Conservation (phyloP, 2,797 vertebrate species). For the Brotula barbata region DNA sequence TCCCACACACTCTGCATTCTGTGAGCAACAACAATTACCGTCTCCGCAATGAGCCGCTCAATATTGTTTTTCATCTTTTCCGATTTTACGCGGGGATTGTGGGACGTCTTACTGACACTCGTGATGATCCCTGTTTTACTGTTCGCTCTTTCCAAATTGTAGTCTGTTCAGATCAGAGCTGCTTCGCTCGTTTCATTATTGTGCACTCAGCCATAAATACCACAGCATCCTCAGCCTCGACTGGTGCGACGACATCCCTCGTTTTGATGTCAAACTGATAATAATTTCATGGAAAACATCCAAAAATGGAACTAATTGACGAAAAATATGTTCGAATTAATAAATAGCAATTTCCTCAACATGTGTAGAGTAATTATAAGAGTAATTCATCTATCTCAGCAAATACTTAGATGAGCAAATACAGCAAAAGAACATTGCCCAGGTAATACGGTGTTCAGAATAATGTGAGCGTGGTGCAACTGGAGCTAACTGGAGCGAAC, state of each 20-base stretch:
- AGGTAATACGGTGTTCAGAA: conserved; percentile 9
- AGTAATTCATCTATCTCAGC: conserved; percentile 12
- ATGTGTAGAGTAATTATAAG: conserved; percentile 15
- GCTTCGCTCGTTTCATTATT: conserved; percentile 50
- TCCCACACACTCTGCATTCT: conserved; percentile 50
- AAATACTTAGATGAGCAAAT: conserved; percentile 21
- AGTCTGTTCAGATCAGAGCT: conserved; percentile 32
- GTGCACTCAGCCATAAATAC: conserved; percentile 40
- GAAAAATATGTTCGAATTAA: conserved; percentile 29
- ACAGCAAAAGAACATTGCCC: conserved; percentile 5
- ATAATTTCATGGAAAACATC: too few species aligned
- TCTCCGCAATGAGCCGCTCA: conserved; percentile 40
- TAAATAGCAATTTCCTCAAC: conserved; percentile 19
- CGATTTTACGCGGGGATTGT: conserved; percentile 34
- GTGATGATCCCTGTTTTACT: conserved; percentile 27
- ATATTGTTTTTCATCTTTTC: conserved; percentile 39
- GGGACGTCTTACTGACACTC: conserved; percentile 17
- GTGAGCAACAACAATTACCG: conserved; percentile 54
- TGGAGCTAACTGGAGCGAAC: neutral
- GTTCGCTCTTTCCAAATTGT: conserved; percentile 14
- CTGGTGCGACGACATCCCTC: conserved; percentile 27
- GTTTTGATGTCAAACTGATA: conserved; percentile 30
- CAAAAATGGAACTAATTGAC: conserved; percentile 28
- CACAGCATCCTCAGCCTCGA: conserved; percentile 23
- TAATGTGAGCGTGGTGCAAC: neutral